A percentile compares a stretch with the other conserved stretches of the same genome.
Conservation (phyloP, 2,113 vertebrate species). For the Entomyzon cyanotis region DNA sequence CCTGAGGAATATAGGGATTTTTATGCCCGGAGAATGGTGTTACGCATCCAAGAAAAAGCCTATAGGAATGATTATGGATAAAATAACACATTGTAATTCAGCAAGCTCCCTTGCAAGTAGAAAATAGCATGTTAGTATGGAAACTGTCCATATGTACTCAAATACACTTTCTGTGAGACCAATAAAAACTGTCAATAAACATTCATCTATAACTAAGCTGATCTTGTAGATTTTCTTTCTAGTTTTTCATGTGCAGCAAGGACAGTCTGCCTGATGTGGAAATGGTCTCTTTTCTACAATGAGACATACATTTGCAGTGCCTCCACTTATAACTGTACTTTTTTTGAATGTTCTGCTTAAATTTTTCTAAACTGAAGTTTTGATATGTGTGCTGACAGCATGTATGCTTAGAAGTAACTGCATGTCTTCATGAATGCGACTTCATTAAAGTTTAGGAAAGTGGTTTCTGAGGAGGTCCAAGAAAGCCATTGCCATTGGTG, state of each 20-base stretch:
- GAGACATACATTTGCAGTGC: not conserved
- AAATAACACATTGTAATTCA: not conserved
- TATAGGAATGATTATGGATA: conserved; percentile 72
- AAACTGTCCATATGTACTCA: not conserved
- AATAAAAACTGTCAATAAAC: not conserved
- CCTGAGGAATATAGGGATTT: conserved; percentile 92
- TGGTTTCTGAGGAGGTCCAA: not conserved
- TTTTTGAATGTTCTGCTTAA: not conserved
- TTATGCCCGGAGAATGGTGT: conserved; percentile 92
- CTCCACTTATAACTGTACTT: not conserved
- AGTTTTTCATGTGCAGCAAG: not conserved
- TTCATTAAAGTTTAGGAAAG: not conserved
- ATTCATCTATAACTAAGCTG: not conserved
- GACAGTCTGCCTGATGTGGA: not conserved
- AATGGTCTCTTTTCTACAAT: not conserved
- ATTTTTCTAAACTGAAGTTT: not conserved
- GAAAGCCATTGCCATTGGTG: not conserved
- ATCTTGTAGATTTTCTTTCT: not conserved
- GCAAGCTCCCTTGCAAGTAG: not conserved
- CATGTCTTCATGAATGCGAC: not conserved
- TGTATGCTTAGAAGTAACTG: not conserved
- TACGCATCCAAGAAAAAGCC: conserved; percentile 84
- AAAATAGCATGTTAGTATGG: not conserved
- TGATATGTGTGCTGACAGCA: not conserved
- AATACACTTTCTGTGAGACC: not conserved